phyloP scores from a whole-genome alignment of 2,888 invertebrate genomes.

The Sialis lutaria region DNA sequence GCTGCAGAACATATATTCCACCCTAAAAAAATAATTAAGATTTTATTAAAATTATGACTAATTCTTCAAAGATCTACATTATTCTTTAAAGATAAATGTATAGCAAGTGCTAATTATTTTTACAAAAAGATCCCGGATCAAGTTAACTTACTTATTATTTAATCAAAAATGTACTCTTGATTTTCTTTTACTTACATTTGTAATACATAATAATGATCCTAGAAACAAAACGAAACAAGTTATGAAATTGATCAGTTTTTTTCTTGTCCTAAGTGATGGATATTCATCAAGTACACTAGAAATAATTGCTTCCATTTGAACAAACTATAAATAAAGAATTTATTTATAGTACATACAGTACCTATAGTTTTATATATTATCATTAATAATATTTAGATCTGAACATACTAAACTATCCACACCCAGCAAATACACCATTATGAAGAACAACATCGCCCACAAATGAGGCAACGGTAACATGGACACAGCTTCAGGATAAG shows the following conservation, averaged over 20 bases:
- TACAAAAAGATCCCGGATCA: too few relatives aligned
- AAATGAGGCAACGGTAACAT: conserved; percentile 59
- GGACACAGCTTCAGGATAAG: conserved; percentile 60
- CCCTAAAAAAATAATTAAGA: conserved; percentile 34
- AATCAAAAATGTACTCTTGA: too few relatives aligned
- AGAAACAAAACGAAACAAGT: conserved; percentile 43
- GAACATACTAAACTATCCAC: conserved; percentile 55
- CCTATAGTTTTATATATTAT: too few relatives aligned
- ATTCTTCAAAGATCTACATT: not conserved
- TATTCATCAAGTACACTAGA: conserved; percentile 59
- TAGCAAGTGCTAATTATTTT: too few relatives aligned
- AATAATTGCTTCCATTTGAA: conserved; percentile 63
- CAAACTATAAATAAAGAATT: conserved; percentile 43
- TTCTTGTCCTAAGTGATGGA: conserved; percentile 35
- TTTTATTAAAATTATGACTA: not conserved
- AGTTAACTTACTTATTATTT: too few relatives aligned
- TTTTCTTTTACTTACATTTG: conserved; percentile 44
- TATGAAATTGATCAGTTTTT: conserved; percentile 38
- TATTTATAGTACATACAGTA: too few relatives aligned
- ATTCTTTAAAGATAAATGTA: too few relatives aligned
- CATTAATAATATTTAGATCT: too few relatives aligned
- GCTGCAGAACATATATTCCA: conserved; percentile 68
- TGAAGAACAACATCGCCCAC: conserved; percentile 61
- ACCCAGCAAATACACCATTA: conserved; percentile 68
- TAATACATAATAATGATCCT: conserved; percentile 53